Percentiles rank a stretch among this genome's conserved stretches.
These are phyloP conservation scores for Hydra vulgaris DNA, from an alignment of 30 jellyfish, hydroid and myxozoan species.

Conservation along the genomic window DNA sequence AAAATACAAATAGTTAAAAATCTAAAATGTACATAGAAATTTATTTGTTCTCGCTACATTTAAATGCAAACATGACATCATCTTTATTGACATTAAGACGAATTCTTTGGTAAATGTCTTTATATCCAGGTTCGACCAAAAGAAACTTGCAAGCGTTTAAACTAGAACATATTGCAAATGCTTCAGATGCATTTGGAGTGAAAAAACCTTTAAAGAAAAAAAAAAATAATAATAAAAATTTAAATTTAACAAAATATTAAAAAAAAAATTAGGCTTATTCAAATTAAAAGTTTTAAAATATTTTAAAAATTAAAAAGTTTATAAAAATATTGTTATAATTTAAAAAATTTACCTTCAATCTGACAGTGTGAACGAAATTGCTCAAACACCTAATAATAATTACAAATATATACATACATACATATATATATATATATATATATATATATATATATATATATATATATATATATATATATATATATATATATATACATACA, in stretches of 20 bases:
- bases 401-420: background rate
- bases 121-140: slow-evolving; percentile 52
- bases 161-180: slow-evolving; percentile 44
- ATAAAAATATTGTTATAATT: no score
- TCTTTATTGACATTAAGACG: slow-evolving; percentile 72
- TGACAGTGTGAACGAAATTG: slow-evolving; percentile 79
- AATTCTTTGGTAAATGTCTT: slow-evolving; percentile 62
- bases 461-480: background rate
- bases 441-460: background rate
- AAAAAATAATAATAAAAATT: background rate
- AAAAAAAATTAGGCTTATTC: background rate
- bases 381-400: slow-evolving; percentile 49
- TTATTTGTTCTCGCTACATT: background rate
- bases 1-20: no score
- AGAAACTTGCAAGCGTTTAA: slow-evolving; percentile 64
- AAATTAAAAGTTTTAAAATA: background rate
- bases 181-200: slow-evolving; percentile 66
- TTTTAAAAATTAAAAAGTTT: background rate
- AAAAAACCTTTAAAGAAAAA: slow-evolving; percentile 29
- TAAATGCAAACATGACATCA: slow-evolving; percentile 81
- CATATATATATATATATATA: background rate
- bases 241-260: background rate
- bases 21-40: background rate
- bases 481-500: background rate
- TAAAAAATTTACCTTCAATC: slow-evolving; percentile 55